These are phyloP conservation scores for Julus scanicus DNA, from an alignment of 2,888 invertebrate genomes.

Conservation along the genomic window DNA sequence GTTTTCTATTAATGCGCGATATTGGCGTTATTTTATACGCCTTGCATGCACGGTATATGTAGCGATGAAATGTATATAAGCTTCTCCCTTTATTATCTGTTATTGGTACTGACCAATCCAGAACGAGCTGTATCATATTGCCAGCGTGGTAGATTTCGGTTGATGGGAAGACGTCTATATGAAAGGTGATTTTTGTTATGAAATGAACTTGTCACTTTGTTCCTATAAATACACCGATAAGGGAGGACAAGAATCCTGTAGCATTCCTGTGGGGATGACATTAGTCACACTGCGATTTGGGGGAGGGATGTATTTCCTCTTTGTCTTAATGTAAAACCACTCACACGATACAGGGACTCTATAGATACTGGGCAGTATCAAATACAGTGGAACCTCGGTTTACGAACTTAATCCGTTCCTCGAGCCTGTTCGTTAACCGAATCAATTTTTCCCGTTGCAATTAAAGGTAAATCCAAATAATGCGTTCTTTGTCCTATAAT, in stretches of 20 bases:
- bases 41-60: background rate
- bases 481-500: too few species aligned
- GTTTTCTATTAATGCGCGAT: background rate
- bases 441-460: too few species aligned
- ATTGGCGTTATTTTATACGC: background rate
- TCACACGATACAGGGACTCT: too few species aligned
- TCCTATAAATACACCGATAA: background rate
- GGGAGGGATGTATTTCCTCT: background rate
- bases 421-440: too few species aligned
- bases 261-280: constrained; percentile 20
- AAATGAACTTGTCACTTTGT: constrained; percentile 43
- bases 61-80: background rate
- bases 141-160: background rate
- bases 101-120: background rate
- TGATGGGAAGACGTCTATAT: background rate
- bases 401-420: too few species aligned
- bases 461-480: too few species aligned
- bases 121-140: background rate
- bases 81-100: background rate
- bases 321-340: background rate
- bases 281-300: background rate
- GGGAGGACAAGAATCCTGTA: background rate
- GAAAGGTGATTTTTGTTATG: background rate
- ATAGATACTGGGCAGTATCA: too few species aligned
- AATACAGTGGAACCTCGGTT: too few species aligned